Evolutionary conservation across 2,797 vertebrate genomes (phyloP).

Genomic region (Phrynocephalus forsythii): DNA sequence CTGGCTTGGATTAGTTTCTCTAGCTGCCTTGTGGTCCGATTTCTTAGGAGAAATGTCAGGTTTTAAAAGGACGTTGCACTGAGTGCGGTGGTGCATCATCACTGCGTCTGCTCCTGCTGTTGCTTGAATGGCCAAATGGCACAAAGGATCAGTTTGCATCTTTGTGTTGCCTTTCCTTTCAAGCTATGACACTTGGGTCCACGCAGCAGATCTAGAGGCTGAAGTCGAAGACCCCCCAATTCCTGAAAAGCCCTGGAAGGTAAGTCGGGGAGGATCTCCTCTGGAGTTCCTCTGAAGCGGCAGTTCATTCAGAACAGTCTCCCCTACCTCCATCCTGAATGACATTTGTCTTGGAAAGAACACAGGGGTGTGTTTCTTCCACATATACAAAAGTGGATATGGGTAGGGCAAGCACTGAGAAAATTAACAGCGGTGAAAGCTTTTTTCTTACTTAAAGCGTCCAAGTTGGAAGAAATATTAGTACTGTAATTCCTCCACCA

Average conservation of each 20-base stretch:
- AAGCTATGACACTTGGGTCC: slow-evolving; percentile 97
- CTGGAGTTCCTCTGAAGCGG: background rate
- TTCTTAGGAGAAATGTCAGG: background rate
- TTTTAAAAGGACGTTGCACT: background rate
- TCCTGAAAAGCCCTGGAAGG: slow-evolving; percentile 94
- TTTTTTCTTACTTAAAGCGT: background rate
- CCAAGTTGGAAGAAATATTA: background rate
- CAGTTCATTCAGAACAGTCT: background rate
- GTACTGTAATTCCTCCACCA: background rate
- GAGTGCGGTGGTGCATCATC: accelerated
- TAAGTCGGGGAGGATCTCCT: slow-evolving; percentile 63
- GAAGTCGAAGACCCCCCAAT: slow-evolving; percentile 93
- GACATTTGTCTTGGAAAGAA: background rate
- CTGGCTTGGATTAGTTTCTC: background rate
- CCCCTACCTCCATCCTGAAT: background rate
- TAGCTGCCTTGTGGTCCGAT: accelerated
- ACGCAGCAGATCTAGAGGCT: slow-evolving; percentile 88
- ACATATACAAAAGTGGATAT: background rate
- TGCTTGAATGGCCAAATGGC: accelerated
- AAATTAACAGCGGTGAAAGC: no score
- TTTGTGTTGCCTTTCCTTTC: slow-evolving; percentile 12
- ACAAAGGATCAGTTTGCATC: slow-evolving; percentile 9
- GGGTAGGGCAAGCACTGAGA: no score
- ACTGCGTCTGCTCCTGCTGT: accelerated
- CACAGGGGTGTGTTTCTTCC: background rate